These are phyloP conservation scores for Numenius phaeopus DNA, from an alignment of 2,797 vertebrate species.

Conservation along the genomic window DNA sequence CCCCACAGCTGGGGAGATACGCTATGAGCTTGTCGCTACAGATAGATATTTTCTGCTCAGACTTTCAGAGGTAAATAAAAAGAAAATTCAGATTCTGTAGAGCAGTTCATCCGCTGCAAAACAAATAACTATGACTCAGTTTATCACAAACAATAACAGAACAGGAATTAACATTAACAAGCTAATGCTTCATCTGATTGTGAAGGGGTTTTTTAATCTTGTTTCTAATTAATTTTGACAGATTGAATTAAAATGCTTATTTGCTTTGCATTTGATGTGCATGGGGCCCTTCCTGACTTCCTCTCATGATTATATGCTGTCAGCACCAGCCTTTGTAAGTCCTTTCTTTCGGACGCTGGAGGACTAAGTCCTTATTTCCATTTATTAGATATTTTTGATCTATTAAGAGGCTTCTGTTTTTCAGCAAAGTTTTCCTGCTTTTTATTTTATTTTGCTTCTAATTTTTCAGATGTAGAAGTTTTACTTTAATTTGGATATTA, in stretches of 20 bases:
- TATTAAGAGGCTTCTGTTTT: not conserved
- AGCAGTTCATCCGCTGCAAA: conserved; percentile 6
- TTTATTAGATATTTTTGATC: not conserved
- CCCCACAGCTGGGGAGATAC: rapidly evolving
- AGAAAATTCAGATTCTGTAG: not conserved
- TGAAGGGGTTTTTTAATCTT: not conserved
- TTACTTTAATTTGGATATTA: not conserved
- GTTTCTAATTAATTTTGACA: conserved; percentile 59
- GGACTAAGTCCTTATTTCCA: not conserved
- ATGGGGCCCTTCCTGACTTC: not conserved
- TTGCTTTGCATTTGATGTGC: not conserved
- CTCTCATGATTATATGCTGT: not conserved
- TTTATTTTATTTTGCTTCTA: not conserved
- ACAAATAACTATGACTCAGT: conserved; percentile 31
- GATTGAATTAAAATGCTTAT: conserved; percentile 48
- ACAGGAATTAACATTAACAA: conserved; percentile 27
- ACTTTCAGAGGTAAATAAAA: not conserved
- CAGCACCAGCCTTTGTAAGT: not conserved
- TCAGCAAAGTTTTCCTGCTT: not conserved
- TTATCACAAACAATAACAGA: conserved; percentile 47
- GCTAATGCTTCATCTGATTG: conserved; percentile 37
- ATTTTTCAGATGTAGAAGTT: not conserved
- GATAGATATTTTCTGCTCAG: not conserved
- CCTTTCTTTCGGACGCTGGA: not conserved
- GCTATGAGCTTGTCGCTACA: not conserved